Evolutionary conservation across 2,797 vertebrate genomes (phyloP), one percentile per base, ranked within the genome.

Genomic region (Poliocrania exsul): DNA sequence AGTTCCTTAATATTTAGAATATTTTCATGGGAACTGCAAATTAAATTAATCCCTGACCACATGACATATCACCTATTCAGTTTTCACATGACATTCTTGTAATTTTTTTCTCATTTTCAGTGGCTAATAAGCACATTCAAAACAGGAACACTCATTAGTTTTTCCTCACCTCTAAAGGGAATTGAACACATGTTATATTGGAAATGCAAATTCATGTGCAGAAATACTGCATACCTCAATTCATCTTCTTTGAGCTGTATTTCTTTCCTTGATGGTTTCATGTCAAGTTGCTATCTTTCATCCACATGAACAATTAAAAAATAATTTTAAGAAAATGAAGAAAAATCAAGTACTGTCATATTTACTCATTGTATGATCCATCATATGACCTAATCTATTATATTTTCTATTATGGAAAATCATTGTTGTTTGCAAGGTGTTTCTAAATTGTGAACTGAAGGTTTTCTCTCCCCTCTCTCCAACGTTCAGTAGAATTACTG

Each of bases 261-360:
- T 75, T 65, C 25, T 89, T 29, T 73, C 24, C n/a, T 85, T 70
- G 49, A 56, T 46, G 11, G 16, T 70, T 82, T 91, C 46, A 25
- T 82, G 57, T 51, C 4, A 3, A 66, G 25, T 46, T 91, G 33
- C n/a, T 82, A 13, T 13, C 77, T 72, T 87, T 60, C 40, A 69
- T 62, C 49, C 16, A 49, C n/a, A 81, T 44, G 28, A 90, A 86
- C 42, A 90, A 91, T 82, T 92, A 67, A 74, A 91, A 86, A 80
- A 35, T 24, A 65, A 73, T 85, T 91, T 89, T 56, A 64, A 35
- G 44, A 60, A 91, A 92, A 94, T 91, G 7, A 85, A 88, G 16
- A 66, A 94, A 89, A 89, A 91, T 79, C 24, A 80, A 73, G 25
- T 40, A 28, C 44, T 81, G 67, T 80, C 64, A 64, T 79, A 86